Conservation (phyloP, 2,888 invertebrate genomes). For the Melanchra persicariae region DNA sequence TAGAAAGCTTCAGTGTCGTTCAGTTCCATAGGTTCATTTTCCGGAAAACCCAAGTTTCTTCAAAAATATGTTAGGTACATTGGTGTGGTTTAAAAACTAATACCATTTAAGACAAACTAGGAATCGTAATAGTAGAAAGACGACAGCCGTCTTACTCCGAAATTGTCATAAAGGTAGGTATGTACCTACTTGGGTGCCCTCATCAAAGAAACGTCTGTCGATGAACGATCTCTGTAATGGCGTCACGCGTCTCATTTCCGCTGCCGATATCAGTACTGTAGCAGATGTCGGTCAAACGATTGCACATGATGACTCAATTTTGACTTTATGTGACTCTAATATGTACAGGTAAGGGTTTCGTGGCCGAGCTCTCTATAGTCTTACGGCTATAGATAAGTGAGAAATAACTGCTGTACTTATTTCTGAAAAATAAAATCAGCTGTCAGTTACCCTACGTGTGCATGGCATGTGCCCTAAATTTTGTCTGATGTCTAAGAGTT, state of each 20-base stretch:
- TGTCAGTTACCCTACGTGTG: too few relatives aligned
- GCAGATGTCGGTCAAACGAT: constrained; percentile 3
- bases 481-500: too few relatives aligned
- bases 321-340: neutral
- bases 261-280: constrained; percentile 15
- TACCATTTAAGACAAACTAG: too few relatives aligned
- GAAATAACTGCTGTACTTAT: too few relatives aligned
- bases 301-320: neutral
- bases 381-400: too few relatives aligned
- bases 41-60: neutral
- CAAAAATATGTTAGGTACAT: too few relatives aligned
- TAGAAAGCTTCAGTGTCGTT: too few relatives aligned
- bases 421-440: too few relatives aligned
- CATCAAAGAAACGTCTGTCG: constrained; percentile 31
- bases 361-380: neutral
- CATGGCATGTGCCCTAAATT: too few relatives aligned
- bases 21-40: neutral
- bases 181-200: constrained; percentile 4
- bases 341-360: too few relatives aligned
- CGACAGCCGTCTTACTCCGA: neutral
- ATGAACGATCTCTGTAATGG: constrained; percentile 28
- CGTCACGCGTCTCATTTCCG: constrained; percentile 38
- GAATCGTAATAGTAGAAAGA: too few relatives aligned
- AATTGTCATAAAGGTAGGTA: constrained; percentile 33
- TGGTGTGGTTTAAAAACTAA: too few relatives aligned